Evolutionary conservation across 2,113 vertebrate species (phyloP), one percentile per base, ranked within the genome.

Genomic region (Pogona vitticeps): DNA sequence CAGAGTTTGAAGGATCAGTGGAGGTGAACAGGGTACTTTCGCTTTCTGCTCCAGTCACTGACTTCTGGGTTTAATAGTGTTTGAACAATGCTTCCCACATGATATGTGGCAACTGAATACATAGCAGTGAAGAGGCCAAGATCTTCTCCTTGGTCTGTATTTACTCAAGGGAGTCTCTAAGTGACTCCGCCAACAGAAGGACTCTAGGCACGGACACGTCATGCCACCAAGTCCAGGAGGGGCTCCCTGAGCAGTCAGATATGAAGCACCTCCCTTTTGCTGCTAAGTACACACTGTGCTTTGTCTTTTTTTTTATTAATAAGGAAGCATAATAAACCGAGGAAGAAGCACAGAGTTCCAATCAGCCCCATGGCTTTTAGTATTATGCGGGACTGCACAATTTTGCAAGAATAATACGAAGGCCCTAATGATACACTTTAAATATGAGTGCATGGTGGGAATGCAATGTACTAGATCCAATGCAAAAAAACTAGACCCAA

Each of bases 391-490:
- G 65, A 67, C 75, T 76, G 38, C 86, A 91, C 85, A 83, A 82
- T 87, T 91, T 90, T 40, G 3, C 65, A 68, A 68, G 76, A 80
- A 76, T 79, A 82, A 76, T 76, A 94, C 85, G 83, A 86, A 86
- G 65, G 85, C 90, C 86, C 78, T 93, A 91, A 93, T 92, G 82
- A 92, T 40, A 72, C 82, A 70, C 38, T 88, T 91, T 89, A 82
- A 88, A 79, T 84, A 85, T 90, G 0, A 93, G 1, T 92, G 84
- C 70, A 67, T 86, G 90, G 92, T 90, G 82, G 88, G 94, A 94
- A 93, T 95, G 88, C 91, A 93, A 92, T 61, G 84, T 42, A 85
- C 36, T 81, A 46, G 21, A n/a, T n/a, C n/a, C n/a, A n/a, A n/a
- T n/a, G n/a, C n/a, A n/a, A 61, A 75, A 91, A 58, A 92, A 84